Conservation (phyloP, 2,888 invertebrate species). For the Ctenicera cuprea region DNA sequence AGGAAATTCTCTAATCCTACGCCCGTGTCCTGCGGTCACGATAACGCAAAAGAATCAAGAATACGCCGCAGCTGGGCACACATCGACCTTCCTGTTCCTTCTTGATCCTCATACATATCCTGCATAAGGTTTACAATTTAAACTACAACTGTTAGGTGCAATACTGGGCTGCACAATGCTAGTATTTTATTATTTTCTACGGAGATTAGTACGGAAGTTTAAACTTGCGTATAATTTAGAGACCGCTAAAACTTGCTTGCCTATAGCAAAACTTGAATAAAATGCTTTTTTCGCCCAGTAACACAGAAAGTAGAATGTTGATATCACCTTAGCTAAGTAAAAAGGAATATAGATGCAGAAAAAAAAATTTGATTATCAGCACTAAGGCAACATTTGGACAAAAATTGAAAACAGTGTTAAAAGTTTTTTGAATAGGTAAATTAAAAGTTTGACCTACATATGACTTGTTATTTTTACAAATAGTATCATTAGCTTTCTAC, state of each 20-base stretch:
- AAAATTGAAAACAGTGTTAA: no score
- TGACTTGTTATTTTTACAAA: no score
- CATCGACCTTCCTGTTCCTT: slow-evolving; percentile 56
- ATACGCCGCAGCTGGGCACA: slow-evolving; percentile 59
- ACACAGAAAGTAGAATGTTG: no score
- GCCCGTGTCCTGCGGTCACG: slow-evolving; percentile 57
- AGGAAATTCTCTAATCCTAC: slow-evolving; percentile 54
- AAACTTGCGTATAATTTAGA: slow-evolving; percentile 22
- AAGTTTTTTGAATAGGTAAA: no score
- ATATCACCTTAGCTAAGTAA: no score
- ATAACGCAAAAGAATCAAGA: slow-evolving; percentile 45
- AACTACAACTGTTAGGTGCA: slow-evolving; percentile 6
- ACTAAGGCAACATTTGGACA: no score
- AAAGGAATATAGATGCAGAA: no score
- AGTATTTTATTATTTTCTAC: slow-evolving; percentile 32
- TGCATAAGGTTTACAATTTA: slow-evolving; percentile 29
- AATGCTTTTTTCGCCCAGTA: no score
- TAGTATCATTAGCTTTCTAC: no score
- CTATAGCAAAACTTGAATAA: no score
- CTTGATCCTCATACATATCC: slow-evolving; percentile 15
- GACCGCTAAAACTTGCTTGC: slow-evolving; percentile 7
- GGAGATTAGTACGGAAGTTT: slow-evolving; percentile 23
- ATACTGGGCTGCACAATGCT: not conserved
- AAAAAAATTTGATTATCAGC: not conserved
- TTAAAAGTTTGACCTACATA: no score